phyloP scores from a whole-genome alignment of 2,888 invertebrate species.

The Tyria jacobaeae region DNA sequence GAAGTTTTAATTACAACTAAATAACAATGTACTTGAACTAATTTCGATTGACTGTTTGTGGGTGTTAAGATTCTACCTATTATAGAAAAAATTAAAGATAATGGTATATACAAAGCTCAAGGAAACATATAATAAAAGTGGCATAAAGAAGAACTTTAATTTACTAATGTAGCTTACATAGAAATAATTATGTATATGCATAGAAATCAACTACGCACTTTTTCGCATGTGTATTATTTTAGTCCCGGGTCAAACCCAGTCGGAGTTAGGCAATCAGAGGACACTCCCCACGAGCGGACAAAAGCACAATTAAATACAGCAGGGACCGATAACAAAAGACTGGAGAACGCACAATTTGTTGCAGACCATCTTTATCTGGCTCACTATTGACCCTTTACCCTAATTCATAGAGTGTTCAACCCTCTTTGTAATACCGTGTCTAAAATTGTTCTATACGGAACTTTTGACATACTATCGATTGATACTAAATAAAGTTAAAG shows the following conservation, averaged over 20 bases:
- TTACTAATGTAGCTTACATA: too few relatives aligned
- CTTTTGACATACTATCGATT: constrained; percentile 43
- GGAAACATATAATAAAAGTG: background rate
- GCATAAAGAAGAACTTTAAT: too few relatives aligned
- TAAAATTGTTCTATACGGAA: constrained; percentile 42
- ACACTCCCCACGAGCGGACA: constrained; percentile 71
- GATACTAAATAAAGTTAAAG: constrained; percentile 17
- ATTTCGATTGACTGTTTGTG: constrained; percentile 53
- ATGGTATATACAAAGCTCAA: constrained; percentile 5
- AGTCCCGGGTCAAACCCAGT: constrained; percentile 62
- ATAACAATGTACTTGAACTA: constrained; percentile 41
- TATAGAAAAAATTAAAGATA: background rate
- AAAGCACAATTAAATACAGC: constrained; percentile 86
- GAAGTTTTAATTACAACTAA: constrained; percentile 47
- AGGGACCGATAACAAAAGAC: constrained; percentile 81
- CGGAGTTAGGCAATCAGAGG: constrained; percentile 71
- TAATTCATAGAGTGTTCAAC: constrained; percentile 74
- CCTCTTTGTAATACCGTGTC: constrained; percentile 55
- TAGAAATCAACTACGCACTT: constrained; percentile 48
- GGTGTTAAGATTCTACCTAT: constrained; percentile 39
- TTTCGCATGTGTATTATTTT: constrained; percentile 62
- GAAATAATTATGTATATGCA: too few relatives aligned
- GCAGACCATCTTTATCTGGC: constrained; percentile 84
- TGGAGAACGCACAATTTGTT: constrained; percentile 83
- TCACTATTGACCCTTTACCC: constrained; percentile 85